phyloP scores from a whole-genome alignment of 2,888 invertebrate genomes.

The Ophonus ardosiacus region DNA sequence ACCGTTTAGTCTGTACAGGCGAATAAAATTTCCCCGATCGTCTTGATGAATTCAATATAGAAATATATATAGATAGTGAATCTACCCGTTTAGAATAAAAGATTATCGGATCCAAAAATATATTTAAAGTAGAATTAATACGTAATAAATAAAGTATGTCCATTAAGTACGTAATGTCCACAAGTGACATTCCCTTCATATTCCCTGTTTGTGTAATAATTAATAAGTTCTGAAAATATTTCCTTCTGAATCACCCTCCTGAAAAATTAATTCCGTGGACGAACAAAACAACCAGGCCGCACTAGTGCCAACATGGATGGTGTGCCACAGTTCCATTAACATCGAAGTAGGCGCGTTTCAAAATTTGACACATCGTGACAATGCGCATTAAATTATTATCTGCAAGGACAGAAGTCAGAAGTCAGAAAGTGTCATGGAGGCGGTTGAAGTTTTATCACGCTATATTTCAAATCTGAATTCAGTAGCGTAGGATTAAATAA shows the following conservation, averaged over 20 bases:
- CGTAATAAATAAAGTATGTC: no score
- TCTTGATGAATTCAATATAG: no score
- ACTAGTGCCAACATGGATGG: background rate
- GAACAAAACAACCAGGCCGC: background rate
- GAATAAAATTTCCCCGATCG: no score
- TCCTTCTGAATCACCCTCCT: background rate
- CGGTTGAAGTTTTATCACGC: background rate
- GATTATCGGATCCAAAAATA: no score
- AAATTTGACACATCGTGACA: constrained; percentile 50
- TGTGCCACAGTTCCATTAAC: constrained; percentile 5
- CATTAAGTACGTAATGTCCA: background rate
- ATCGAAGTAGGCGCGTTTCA: constrained; percentile 21
- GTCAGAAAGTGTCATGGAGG: constrained; percentile 22
- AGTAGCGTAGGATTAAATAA: background rate
- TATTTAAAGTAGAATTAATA: no score
- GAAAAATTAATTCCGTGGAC: background rate
- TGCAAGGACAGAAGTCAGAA: constrained; percentile 18
- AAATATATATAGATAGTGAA: no score
- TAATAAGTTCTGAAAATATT: background rate
- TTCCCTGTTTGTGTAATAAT: background rate
- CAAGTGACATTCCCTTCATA: background rate
- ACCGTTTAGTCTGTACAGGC: no score
- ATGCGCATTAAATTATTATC: constrained; percentile 42
- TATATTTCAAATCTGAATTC: background rate
- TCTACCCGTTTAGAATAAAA: no score